These are phyloP conservation scores for Heterodera schachtii DNA, from an alignment of 1,140 invertebrate genomes.

Conservation along the genomic window DNA sequence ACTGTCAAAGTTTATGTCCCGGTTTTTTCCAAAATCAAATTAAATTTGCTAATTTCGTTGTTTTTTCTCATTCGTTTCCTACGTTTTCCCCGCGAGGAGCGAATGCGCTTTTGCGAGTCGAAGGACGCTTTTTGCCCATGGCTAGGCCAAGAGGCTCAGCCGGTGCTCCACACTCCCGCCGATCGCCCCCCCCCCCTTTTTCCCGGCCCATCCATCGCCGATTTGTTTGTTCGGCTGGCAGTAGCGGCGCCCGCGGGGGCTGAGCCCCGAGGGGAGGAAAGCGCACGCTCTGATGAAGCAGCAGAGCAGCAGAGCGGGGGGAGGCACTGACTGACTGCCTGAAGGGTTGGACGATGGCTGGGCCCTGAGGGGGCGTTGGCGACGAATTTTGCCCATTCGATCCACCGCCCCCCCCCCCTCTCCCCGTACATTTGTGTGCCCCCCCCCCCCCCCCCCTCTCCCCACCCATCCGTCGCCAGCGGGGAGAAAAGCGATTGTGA, in stretches of 20 bases:
- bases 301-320: not conserved
- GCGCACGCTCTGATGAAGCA: not conserved
- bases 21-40: too few species aligned
- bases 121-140: not conserved
- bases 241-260: not conserved
- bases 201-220: not conserved
- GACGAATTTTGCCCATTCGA: not conserved
- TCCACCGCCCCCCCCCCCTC: not conserved
- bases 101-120: not conserved
- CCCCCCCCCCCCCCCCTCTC: too few species aligned
- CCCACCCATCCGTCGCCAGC: not conserved
- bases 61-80: too few species aligned
- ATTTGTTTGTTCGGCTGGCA: constrained; percentile 10
- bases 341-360: not conserved
- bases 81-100: too few species aligned
- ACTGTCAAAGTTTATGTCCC: too few species aligned
- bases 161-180: not conserved
- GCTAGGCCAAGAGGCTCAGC: constrained; percentile 2
- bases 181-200: not conserved
- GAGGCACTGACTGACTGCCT: not conserved
- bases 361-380: not conserved
- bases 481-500: constrained; percentile 1
- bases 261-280: not conserved
- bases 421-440: not conserved
- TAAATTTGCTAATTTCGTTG: too few species aligned